Evolutionary conservation across 2,113 vertebrate species (phyloP).

Genomic region (Lanius collurio): DNA sequence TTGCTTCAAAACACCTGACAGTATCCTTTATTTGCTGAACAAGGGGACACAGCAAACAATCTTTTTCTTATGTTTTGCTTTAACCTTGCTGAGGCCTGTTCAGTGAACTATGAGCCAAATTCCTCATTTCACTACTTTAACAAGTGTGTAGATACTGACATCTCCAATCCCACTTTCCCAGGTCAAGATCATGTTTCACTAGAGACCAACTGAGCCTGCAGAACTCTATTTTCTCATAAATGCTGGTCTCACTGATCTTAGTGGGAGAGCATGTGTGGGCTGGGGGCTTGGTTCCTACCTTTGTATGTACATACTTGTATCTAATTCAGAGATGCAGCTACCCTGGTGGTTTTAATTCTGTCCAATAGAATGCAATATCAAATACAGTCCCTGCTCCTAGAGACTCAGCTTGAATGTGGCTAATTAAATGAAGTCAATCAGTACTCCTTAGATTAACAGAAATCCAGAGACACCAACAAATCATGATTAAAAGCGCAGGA

Average conservation of each 20-base stretch:
- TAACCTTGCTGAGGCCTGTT: neutral
- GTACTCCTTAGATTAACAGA: neutral
- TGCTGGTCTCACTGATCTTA: neutral
- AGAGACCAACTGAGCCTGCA: neutral
- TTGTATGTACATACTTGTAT: neutral
- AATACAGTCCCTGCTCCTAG: neutral
- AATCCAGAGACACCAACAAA: neutral
- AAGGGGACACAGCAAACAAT: neutral
- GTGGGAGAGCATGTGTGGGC: neutral
- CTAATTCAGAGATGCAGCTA: neutral
- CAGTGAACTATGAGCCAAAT: neutral
- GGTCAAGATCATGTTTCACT: neutral
- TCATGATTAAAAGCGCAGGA: neutral
- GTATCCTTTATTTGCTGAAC: neutral
- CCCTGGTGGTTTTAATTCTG: neutral
- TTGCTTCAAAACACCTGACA: neutral
- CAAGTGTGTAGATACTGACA: neutral
- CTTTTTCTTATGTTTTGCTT: slow-evolving; percentile 3
- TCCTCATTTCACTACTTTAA: neutral
- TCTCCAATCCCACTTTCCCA: neutral
- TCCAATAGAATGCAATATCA: neutral
- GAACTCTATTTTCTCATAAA: neutral
- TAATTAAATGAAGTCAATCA: neutral
- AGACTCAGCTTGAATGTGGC: neutral
- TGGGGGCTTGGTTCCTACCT: neutral